Percentiles rank a stretch among this genome's conserved stretches.
Evolutionary conservation across 2,888 invertebrate species (phyloP).

Genomic region (Cabera pusaria): DNA sequence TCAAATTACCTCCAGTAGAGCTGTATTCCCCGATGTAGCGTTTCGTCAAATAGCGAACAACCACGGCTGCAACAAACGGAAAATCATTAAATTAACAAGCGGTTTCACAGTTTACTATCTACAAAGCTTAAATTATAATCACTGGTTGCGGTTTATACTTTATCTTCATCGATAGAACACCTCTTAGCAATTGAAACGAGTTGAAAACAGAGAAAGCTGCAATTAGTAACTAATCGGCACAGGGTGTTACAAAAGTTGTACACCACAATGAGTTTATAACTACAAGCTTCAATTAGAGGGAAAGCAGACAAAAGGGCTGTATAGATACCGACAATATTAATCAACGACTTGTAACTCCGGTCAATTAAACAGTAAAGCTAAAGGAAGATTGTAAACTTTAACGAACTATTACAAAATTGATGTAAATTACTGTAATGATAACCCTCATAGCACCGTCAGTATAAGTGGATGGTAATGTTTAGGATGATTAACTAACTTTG

Average conservation of each 20-base stretch:
- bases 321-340: constrained; percentile 36
- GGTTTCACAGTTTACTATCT: constrained; percentile 19
- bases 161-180: constrained; percentile 55
- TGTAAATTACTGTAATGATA: constrained; percentile 28
- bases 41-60: constrained; percentile 90
- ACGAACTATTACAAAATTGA: constrained; percentile 36
- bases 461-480: constrained; percentile 17
- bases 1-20: constrained; percentile 88
- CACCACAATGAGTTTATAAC: constrained; percentile 73
- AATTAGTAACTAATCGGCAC: constrained; percentile 68
- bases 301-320: constrained; percentile 67
- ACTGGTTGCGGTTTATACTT: constrained; percentile 45
- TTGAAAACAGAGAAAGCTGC: constrained; percentile 71
- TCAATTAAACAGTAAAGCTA: constrained; percentile 42
- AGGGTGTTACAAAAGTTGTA: constrained; percentile 76
- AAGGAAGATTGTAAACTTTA: constrained; percentile 29
- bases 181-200: constrained; percentile 57
- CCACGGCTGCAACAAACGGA: constrained; percentile 87
- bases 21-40: constrained; percentile 92
- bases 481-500: constrained; percentile 26
- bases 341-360: constrained; percentile 35
- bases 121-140: constrained; percentile 27
- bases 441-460: constrained; percentile 20
- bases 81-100: constrained; percentile 33
- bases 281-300: constrained; percentile 77